phyloP scores from a whole-genome alignment of 2,888 invertebrate genomes.

The Laothoe populi region DNA sequence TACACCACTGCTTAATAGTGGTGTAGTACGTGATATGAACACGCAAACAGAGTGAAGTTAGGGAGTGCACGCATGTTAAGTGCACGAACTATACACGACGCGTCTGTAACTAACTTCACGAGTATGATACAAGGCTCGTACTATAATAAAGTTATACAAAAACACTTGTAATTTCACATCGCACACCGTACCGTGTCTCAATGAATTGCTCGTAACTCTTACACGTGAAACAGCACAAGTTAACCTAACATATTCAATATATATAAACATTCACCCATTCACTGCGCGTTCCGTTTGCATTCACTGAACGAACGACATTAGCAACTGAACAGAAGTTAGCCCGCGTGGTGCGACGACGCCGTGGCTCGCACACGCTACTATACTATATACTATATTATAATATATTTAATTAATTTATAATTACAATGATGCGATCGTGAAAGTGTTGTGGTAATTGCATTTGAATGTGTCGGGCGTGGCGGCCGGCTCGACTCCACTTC shows the following conservation, averaged over 20 bases:
- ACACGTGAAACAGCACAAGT: conserved; percentile 77
- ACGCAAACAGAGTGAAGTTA: background rate
- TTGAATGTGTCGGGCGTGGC: conserved; percentile 60
- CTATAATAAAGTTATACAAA: conserved; percentile 33
- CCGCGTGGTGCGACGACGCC: conserved; percentile 31
- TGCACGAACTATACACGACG: background rate
- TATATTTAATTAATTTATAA: conserved; percentile 41
- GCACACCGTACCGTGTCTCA: conserved; percentile 23
- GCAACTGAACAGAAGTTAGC: conserved; percentile 75
- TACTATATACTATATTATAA: conserved; percentile 42
- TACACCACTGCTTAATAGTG: too few relatives aligned
- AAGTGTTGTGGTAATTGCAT: conserved; percentile 76
- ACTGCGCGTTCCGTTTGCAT: conserved; percentile 60
- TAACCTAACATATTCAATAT: conserved; percentile 82
- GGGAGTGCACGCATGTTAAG: background rate
- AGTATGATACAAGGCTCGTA: conserved; percentile 39
- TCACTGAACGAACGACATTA: conserved; percentile 61
- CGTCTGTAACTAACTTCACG: conserved; percentile 15
- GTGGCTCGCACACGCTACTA: conserved; percentile 40
- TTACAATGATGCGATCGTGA: conserved; percentile 69
- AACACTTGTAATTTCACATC: conserved; percentile 37
- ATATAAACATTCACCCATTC: conserved; percentile 81
- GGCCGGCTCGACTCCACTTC: conserved; percentile 56
- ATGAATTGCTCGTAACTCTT: conserved; percentile 46
- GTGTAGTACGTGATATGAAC: too few relatives aligned